Evolutionary conservation across 2,888 invertebrate genomes (phyloP).

Genomic region (Polyploca ridens): DNA sequence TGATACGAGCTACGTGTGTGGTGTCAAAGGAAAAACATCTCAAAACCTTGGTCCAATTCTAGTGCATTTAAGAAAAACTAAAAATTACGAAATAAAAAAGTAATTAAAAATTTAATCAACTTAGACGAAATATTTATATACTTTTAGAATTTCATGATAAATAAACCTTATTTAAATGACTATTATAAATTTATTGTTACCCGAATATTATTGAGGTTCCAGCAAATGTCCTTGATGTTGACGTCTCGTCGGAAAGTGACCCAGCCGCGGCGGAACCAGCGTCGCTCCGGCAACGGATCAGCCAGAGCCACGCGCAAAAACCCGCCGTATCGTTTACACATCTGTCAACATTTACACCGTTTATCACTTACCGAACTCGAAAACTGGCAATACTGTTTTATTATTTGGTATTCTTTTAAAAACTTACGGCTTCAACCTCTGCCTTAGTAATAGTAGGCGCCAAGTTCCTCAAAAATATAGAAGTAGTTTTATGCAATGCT

Average conservation of each 20-base stretch:
- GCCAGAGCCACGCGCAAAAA: conserved; percentile 98
- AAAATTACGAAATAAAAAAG: too few relatives aligned
- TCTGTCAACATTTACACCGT: conserved; percentile 70
- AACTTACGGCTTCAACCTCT: conserved; percentile 96
- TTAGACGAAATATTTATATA: too few relatives aligned
- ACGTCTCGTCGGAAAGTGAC: conserved; percentile 98
- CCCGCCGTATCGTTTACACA: conserved; percentile 96
- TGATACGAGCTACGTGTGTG: too few relatives aligned
- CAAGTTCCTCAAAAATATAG: conserved; percentile 97
- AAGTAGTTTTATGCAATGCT: conserved; percentile 97
- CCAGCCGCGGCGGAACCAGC: conserved; percentile 99
- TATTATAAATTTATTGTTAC: conserved; percentile 66
- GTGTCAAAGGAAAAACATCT: too few relatives aligned
- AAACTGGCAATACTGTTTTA: neutral
- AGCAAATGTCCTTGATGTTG: conserved; percentile 99
- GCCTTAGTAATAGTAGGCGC: conserved; percentile 98
- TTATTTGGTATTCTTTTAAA: conserved; percentile 1
- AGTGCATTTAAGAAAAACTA: too few relatives aligned
- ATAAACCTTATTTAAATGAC: too few relatives aligned
- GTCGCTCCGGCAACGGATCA: conserved; percentile 97
- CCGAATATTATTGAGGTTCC: conserved; percentile 98
- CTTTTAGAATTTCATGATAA: too few relatives aligned
- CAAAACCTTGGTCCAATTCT: too few relatives aligned
- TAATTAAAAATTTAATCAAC: too few relatives aligned
- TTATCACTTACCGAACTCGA: too few relatives aligned